Base-by-base conservation (phyloP, 2,797 vertebrate genomes). In the Cirrhinus molitorella region DNA sequence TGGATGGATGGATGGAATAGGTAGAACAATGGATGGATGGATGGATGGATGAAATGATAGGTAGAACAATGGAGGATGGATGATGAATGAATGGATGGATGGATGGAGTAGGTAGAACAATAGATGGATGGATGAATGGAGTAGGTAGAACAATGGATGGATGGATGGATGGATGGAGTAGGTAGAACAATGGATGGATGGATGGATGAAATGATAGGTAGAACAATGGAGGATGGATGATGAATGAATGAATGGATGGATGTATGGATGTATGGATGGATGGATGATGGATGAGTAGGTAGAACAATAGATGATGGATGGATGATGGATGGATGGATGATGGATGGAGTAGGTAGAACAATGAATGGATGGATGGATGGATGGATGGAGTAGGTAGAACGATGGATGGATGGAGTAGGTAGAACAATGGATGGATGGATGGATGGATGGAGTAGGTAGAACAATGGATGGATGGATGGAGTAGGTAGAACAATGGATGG, bases 121-220 rank as follows among this genome's bases (percentile, higher is more conserved):
- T 57, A 3, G 53, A 28, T 28, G 0, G 59, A 28, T 28, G 1
- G 23, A 28, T 34, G 31, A 34, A 34, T 34, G 31, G 31, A 34
- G 31, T 6, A 2, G 23, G 5, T 61, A 1, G 13, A 59, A 13
- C 2, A n/a, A n/a, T n/a, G n/a, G n/a, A n/a, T n/a, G n/a, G 4
- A 34, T 34, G 4, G 4, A 5, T 55, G 9, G 12, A 65, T 7
- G 1, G 5, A 28, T 14, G 14, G 9, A 57, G 3, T 0, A 34
- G 21, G 4, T 23, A 3, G 53, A 55, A 0, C 0, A 0, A 55
- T 0, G 5, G 51, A 8, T 5, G 17, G 1, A 53, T 21, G 1
- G 9, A 11, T 19, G 3, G 19, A 34, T 2, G 31, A 4, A 34
- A 34, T 34, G 31, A 34, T 34, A 34, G 31, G 31, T 34, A n/a